These are phyloP conservation scores for Panonychus citri DNA, from an alignment of 1,140 invertebrate species.

Conservation along the genomic window DNA sequence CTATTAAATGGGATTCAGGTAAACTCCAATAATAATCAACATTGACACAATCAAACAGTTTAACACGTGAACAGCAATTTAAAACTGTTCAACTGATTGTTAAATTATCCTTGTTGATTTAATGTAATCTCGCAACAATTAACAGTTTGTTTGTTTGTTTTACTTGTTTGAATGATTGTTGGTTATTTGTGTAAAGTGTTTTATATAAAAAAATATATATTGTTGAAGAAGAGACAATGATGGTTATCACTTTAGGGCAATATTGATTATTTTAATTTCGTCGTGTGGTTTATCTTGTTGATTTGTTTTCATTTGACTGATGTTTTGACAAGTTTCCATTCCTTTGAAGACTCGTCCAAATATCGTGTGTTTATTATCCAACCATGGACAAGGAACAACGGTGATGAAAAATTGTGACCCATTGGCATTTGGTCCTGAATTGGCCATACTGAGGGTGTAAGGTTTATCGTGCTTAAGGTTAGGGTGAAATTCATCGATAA, in stretches of 20 bases:
- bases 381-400: conserved; percentile 79
- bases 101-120: too few relatives aligned
- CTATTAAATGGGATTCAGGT: too few relatives aligned
- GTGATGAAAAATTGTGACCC: conserved; percentile 98
- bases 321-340: conserved; percentile 97
- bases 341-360: conserved; percentile 89
- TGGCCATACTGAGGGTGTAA: conserved; percentile 95
- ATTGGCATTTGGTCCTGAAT: conserved; percentile 92
- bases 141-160: too few relatives aligned
- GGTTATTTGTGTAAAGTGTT: too few relatives aligned
- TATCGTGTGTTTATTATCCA: conserved; percentile 97
- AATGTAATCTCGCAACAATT: too few relatives aligned
- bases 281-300: conserved; percentile 94
- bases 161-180: too few relatives aligned
- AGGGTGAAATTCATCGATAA: conserved; percentile 89
- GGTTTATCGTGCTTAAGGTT: conserved; percentile 80
- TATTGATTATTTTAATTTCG: conserved; percentile 81
- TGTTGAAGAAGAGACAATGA: too few relatives aligned
- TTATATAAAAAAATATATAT: too few relatives aligned
- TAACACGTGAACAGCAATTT: too few relatives aligned
- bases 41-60: too few relatives aligned
- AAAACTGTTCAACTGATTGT: too few relatives aligned
- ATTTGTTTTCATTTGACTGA: conserved; percentile 80
- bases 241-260: conserved; percentile 67
- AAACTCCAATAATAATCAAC: too few relatives aligned